phyloP scores from a whole-genome alignment of 2,888 invertebrate genomes.

The Pecten maximus region DNA sequence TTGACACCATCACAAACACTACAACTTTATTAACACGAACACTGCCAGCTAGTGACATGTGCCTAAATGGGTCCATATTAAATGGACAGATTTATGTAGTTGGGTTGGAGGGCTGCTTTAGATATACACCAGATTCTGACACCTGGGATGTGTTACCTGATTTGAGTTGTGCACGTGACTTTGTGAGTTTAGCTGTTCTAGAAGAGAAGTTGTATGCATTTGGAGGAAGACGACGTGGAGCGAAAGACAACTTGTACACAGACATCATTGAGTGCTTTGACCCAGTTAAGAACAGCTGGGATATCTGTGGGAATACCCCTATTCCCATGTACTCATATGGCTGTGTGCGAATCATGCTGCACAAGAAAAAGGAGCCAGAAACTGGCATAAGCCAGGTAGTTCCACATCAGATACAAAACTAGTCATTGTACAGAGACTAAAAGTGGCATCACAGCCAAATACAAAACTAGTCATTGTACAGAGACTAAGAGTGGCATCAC shows the following conservation, averaged over 20 bases:
- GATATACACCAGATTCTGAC: constrained; percentile 70
- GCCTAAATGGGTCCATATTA: constrained; percentile 74
- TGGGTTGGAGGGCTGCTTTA: constrained; percentile 76
- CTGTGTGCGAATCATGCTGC: constrained; percentile 74
- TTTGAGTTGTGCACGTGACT: constrained; percentile 75
- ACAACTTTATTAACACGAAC: constrained; percentile 69
- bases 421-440: background rate
- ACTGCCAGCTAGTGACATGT: constrained; percentile 77
- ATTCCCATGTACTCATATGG: constrained; percentile 78
- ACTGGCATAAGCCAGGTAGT: background rate
- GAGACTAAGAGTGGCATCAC: too few species aligned
- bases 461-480: too few species aligned
- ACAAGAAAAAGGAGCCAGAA: background rate
- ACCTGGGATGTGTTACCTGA: constrained; percentile 75
- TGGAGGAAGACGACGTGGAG: constrained; percentile 76
- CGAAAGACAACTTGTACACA: constrained; percentile 76
- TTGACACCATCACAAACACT: constrained; percentile 68
- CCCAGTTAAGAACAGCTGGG: constrained; percentile 70
- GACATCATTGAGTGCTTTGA: constrained; percentile 76
- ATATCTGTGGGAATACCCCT: constrained; percentile 69
- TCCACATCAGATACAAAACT: background rate
- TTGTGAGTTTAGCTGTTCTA: constrained; percentile 76
- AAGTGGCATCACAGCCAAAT: too few species aligned
- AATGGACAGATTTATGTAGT: constrained; percentile 75
- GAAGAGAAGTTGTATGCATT: constrained; percentile 76